Percentiles rank a stretch among this genome's conserved stretches.
phyloP scores from a whole-genome alignment of 2,113 vertebrate genomes.

The Tetrao urogallus region DNA sequence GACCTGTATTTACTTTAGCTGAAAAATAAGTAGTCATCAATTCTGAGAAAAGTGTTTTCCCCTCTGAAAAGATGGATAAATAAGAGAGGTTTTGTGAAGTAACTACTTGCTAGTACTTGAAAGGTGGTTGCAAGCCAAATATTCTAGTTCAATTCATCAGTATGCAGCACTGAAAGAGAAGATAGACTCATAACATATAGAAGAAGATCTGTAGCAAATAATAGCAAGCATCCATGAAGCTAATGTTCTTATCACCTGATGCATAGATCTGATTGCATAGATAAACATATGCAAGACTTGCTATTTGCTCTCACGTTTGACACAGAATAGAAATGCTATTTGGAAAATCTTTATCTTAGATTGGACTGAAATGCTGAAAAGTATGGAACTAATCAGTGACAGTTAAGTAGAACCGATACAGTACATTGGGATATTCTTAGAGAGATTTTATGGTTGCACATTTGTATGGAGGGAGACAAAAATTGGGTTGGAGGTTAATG shows the following conservation, averaged over 20 bases:
- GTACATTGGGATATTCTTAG: not conserved
- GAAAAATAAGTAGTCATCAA: slow-evolving; percentile 85
- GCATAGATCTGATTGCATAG: not conserved
- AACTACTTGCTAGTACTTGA: slow-evolving; percentile 70
- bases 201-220: not conserved
- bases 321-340: not conserved
- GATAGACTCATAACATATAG: slow-evolving; percentile 9
- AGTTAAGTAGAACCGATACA: not conserved
- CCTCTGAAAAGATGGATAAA: slow-evolving; percentile 76
- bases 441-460: not conserved
- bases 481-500: not conserved
- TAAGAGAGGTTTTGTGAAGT: slow-evolving; percentile 71
- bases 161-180: not conserved
- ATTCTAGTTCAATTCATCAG: slow-evolving; percentile 36
- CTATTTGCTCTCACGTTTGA: not conserved
- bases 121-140: slow-evolving; percentile 62
- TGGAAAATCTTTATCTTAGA: not conserved
- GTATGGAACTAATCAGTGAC: not conserved
- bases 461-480: not conserved
- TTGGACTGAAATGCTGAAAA: not conserved
- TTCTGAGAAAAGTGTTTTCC: slow-evolving; percentile 79
- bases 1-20: slow-evolving; percentile 82
- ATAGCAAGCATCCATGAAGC: not conserved
- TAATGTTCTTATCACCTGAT: not conserved
- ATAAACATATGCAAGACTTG: not conserved